Percentiles rank a stretch among this genome's conserved stretches.
Evolutionary conservation across 1,140 invertebrate genomes (phyloP).

Genomic region (Archegozetes longisetosus): DNA sequence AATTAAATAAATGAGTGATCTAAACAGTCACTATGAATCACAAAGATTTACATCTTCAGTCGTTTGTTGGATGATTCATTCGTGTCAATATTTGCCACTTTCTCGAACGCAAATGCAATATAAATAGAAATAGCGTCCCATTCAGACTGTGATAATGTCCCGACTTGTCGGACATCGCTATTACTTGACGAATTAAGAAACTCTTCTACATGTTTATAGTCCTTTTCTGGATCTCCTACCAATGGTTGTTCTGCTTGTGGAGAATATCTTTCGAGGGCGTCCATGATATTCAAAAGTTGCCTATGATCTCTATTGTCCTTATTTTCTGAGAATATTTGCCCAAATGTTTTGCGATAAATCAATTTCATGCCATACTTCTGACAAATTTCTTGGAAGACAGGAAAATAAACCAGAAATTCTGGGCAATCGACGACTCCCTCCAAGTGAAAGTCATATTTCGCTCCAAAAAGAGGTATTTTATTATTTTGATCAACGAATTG

Average conservation of each 20-base stretch:
- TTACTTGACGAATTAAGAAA: constrained; percentile 34
- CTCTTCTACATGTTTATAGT: constrained; percentile 51
- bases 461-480: constrained; percentile 74
- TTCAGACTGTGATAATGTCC: constrained; percentile 68
- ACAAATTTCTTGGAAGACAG: constrained; percentile 62
- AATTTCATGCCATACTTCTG: constrained; percentile 63
- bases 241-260: constrained; percentile 33
- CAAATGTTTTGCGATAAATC: constrained; percentile 52
- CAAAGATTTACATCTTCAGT: too few species aligned
- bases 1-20: too few species aligned
- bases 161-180: constrained; percentile 19
- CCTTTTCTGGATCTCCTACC: constrained; percentile 37
- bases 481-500: constrained; percentile 23
- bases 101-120: constrained; percentile 65
- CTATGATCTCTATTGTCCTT: constrained; percentile 37
- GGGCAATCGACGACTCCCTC: constrained; percentile 95
- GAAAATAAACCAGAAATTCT: constrained; percentile 92
- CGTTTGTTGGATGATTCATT: too few species aligned
- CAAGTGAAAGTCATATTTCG: constrained; percentile 86
- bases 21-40: too few species aligned
- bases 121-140: constrained; percentile 84
- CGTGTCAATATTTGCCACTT: constrained; percentile 28
- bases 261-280: constrained; percentile 43
- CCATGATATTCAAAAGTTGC: constrained; percentile 52
- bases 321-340: constrained; percentile 57